Conservation (phyloP, 2,888 invertebrate species). For the Mystacides longicornis region DNA sequence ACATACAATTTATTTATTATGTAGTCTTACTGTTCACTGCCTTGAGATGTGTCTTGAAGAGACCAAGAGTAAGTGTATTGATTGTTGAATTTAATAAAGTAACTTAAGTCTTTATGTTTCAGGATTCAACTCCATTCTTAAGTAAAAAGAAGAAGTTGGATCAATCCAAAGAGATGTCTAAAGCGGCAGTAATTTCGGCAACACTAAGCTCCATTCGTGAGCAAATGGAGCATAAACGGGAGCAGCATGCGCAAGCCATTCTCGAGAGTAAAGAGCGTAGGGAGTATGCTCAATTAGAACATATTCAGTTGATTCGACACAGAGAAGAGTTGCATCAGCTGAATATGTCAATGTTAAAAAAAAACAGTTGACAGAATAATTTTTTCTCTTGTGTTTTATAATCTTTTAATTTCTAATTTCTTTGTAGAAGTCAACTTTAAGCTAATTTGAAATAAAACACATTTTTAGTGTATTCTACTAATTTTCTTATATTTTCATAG, state of each 20-base stretch:
- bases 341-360: background rate
- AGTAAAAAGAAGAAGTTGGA: background rate
- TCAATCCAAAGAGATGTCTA: background rate
- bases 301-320: background rate
- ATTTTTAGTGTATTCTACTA: background rate
- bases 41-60: too few species aligned
- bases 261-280: too few species aligned
- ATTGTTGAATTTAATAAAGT: too few species aligned
- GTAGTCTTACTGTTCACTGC: too few species aligned
- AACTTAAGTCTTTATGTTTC: too few species aligned
- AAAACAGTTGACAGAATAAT: background rate
- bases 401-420: background rate
- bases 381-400: background rate
- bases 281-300: background rate
- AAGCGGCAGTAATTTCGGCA: background rate
- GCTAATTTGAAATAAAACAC: background rate
- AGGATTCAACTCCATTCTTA: background rate
- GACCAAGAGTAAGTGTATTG: too few species aligned
- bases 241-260: background rate
- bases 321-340: background rate
- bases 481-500: background rate
- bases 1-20: too few species aligned
- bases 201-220: background rate
- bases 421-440: too few species aligned
- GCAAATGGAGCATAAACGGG: background rate